Percentiles rank a stretch among this genome's conserved stretches.
These are phyloP conservation scores for Synanthedon formicaeformis DNA, from an alignment of 2,888 invertebrate species.

Conservation along the genomic window DNA sequence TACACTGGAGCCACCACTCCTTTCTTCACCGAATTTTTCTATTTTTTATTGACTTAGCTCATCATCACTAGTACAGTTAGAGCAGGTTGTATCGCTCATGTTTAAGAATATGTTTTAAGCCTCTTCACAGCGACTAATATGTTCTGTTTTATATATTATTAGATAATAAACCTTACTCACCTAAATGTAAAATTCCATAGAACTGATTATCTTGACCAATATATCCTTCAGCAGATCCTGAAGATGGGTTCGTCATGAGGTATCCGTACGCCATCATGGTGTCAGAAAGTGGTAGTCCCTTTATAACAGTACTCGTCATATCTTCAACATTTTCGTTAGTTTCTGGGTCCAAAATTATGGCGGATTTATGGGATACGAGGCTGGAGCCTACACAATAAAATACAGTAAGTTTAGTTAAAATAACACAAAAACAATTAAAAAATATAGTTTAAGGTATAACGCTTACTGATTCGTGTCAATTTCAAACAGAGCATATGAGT, in stretches of 20 bases:
- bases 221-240: slow-evolving; percentile 55
- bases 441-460: too few species aligned
- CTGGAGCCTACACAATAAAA: slow-evolving; percentile 30
- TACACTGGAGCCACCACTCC: too few species aligned
- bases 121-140: too few species aligned
- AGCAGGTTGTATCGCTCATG: too few species aligned
- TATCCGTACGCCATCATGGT: slow-evolving; percentile 50
- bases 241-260: slow-evolving; percentile 34
- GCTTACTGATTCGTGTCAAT: slow-evolving; percentile 28
- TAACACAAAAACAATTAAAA: too few species aligned
- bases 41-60: too few species aligned
- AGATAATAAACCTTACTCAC: slow-evolving; percentile 15
- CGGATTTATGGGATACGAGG: slow-evolving; percentile 23
- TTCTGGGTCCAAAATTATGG: slow-evolving; percentile 38
- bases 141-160: too few species aligned
- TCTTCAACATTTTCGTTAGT: slow-evolving; percentile 9
- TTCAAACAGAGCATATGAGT: slow-evolving; percentile 39
- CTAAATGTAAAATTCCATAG: slow-evolving; percentile 49
- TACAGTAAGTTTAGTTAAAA: slow-evolving; percentile 10
- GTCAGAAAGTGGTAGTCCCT: slow-evolving; percentile 21
- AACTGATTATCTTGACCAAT: slow-evolving; percentile 55
- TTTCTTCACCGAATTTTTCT: too few species aligned
- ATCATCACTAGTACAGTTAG: too few species aligned
- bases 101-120: too few species aligned
- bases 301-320: background rate